Evolutionary conservation across 2,888 invertebrate genomes (phyloP).

Genomic region (Monoplex corrugatus): DNA sequence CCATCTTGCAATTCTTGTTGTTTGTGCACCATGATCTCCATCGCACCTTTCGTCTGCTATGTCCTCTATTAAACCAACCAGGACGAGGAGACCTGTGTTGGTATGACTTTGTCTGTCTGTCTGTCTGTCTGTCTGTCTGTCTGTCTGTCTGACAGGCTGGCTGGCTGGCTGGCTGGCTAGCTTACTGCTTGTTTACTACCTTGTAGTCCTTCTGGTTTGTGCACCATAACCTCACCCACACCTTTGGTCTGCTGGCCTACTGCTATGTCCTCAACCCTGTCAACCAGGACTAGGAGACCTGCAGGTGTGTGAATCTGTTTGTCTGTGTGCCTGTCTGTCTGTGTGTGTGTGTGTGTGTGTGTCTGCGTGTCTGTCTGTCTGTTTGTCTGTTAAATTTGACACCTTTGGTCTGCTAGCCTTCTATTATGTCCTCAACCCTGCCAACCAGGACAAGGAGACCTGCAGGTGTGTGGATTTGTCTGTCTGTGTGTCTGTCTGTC

Average conservation of each 20-base stretch:
- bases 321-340: not conserved
- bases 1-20: too few species aligned
- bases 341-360: too few species aligned
- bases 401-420: too few species aligned
- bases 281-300: slow-evolving; percentile 35
- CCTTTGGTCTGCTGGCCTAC: slow-evolving; percentile 74
- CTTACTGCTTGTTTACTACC: slow-evolving; percentile 80
- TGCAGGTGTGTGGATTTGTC: not conserved
- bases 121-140: not conserved
- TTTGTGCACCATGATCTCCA: too few species aligned
- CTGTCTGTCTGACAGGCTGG: not conserved
- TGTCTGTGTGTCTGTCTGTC: not conserved
- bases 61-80: too few species aligned
- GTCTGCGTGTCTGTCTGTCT: not conserved
- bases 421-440: too few species aligned
- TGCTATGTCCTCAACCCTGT: slow-evolving; percentile 50
- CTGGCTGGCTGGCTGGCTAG: too few species aligned
- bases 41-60: too few species aligned
- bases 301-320: not conserved
- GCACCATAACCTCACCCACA: slow-evolving; percentile 67
- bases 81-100: too few species aligned
- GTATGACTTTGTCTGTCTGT: too few species aligned
- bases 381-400: not conserved
- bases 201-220: slow-evolving; percentile 82
- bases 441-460: too few species aligned